phyloP scores from a whole-genome alignment of 92 coral and sea anemone species.

The Blastomussa wellsi region DNA sequence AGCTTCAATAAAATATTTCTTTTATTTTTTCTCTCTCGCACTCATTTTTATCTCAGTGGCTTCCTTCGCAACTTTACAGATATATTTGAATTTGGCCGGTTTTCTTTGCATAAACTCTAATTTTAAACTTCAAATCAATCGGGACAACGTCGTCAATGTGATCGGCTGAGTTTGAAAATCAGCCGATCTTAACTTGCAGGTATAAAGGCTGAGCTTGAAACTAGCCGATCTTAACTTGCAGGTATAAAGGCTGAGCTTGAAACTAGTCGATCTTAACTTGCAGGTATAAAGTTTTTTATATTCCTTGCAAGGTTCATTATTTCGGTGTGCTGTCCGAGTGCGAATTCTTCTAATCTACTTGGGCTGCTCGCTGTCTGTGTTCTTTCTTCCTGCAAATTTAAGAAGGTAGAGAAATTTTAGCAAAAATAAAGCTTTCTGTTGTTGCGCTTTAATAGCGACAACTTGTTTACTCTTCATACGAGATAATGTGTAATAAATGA shows the following conservation, averaged over 20 bases:
- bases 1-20: neutral
- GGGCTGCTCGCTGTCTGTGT: constrained; percentile 26
- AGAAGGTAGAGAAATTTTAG: neutral
- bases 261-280: neutral
- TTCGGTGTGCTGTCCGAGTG: neutral
- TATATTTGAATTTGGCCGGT: constrained; percentile 9
- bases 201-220: neutral
- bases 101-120: neutral
- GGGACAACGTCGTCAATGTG: neutral
- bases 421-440: constrained; percentile 16
- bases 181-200: neutral
- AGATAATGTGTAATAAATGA: constrained; percentile 66
- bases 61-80: neutral
- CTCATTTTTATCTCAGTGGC: neutral
- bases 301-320: neutral
- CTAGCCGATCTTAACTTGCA: neutral
- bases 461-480: constrained; percentile 59
- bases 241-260: neutral
- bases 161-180: neutral
- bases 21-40: neutral
- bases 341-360: constrained; percentile 16
- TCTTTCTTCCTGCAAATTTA: constrained; percentile 22
- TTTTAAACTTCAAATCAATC: constrained; percentile 8
- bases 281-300: neutral
- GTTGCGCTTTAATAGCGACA: constrained; percentile 29